Conservation (phyloP, 1,140 invertebrate genomes). For the Meloidogyne hapla region DNA sequence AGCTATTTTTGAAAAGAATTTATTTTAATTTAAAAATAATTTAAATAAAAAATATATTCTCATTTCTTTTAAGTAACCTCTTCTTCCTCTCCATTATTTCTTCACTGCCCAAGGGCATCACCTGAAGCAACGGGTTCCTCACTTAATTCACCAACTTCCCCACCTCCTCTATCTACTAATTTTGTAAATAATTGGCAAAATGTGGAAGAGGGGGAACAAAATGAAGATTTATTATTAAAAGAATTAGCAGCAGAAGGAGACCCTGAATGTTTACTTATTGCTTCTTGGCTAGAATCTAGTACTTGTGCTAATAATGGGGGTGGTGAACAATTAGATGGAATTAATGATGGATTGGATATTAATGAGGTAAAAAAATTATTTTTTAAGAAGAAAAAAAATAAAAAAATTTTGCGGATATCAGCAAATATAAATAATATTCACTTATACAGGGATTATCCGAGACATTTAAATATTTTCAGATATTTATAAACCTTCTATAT, state of each 20-base stretch:
- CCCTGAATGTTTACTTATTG: not conserved
- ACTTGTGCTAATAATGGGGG: too few species aligned
- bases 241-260: not conserved
- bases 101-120: not conserved
- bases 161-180: not conserved
- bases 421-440: too few species aligned
- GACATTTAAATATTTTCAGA: too few species aligned
- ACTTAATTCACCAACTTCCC: not conserved
- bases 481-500: too few species aligned
- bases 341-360: too few species aligned
- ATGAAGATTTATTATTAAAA: not conserved
- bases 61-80: too few species aligned
- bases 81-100: not conserved
- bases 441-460: too few species aligned
- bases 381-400: too few species aligned
- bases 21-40: not conserved
- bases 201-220: not conserved
- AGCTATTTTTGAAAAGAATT: too few species aligned
- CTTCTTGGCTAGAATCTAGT: not conserved
- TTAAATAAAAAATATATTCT: not conserved
- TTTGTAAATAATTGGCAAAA: not conserved
- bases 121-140: constrained; percentile 4
- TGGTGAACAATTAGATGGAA: too few species aligned
- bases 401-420: too few species aligned
- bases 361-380: too few species aligned